Conservation (phyloP, 2,797 vertebrate species). For the Gallinago nigripennis region DNA sequence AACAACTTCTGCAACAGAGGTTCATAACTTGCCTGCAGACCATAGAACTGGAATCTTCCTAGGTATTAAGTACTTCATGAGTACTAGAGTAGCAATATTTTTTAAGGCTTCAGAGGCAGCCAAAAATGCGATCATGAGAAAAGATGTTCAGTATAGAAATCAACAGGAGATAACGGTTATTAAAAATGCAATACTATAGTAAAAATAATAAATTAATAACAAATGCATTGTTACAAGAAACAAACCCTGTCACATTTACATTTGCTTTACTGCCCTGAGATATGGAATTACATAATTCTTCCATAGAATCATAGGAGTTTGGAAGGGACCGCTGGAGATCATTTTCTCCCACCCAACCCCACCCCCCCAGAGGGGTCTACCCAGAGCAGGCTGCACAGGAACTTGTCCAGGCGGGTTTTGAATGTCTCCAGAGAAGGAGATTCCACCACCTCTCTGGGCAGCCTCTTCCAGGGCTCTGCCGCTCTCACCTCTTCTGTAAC, state of each 20-base stretch:
- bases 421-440: too few species aligned
- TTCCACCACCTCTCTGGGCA: too few species aligned
- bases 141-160: neutral
- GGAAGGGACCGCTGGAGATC: too few species aligned
- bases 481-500: too few species aligned
- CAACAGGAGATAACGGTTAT: neutral
- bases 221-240: neutral
- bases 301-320: too few species aligned
- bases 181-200: neutral
- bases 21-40: neutral
- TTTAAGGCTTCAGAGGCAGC: neutral
- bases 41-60: neutral
- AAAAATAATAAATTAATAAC: neutral
- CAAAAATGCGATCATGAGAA: neutral
- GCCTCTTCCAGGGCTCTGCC: too few species aligned
- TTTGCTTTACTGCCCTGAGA: neutral
- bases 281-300: neutral
- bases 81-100: neutral
- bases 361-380: too few species aligned
- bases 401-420: too few species aligned
- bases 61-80: neutral
- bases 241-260: neutral
- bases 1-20: neutral
- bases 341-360: too few species aligned
- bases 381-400: too few species aligned